phyloP scores from a whole-genome alignment of 2,888 invertebrate species.

The Gasteruption jaculator region DNA sequence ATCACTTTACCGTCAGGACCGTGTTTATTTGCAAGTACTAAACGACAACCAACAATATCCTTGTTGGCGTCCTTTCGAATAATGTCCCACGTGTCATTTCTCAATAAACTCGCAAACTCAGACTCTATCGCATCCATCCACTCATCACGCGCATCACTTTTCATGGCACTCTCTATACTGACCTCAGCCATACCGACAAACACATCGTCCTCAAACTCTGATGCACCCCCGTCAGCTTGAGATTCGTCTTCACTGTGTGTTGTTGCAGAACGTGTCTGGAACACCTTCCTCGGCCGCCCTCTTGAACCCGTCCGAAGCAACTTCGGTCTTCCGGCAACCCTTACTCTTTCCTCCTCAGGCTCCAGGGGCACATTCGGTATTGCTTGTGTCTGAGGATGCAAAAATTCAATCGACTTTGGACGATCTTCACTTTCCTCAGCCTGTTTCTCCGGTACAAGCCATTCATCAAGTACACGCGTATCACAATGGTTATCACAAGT shows the following conservation, averaged over 20 bases:
- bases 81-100: too few relatives aligned
- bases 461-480: neutral
- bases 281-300: slow-evolving; percentile 16
- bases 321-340: slow-evolving; percentile 12
- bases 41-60: slow-evolving; percentile 7
- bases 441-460: neutral
- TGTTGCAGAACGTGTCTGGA: slow-evolving; percentile 8
- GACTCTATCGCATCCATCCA: slow-evolving; percentile 15
- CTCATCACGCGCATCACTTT: slow-evolving; percentile 10
- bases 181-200: slow-evolving; percentile 6
- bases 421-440: too few relatives aligned
- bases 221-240: neutral
- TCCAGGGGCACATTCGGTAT: too few relatives aligned
- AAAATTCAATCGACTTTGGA: too few relatives aligned
- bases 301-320: slow-evolving; percentile 11
- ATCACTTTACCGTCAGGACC: slow-evolving; percentile 7
- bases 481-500: neutral
- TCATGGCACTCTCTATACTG: slow-evolving; percentile 10
- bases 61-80: neutral
- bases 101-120: slow-evolving; percentile 13
- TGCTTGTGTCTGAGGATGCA: too few relatives aligned
- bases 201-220: neutral
- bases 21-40: slow-evolving; percentile 10
- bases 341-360: too few relatives aligned
- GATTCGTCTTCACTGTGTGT: neutral